These are phyloP conservation scores for Eidolon helvum DNA, from an alignment of 2,113 vertebrate species.

Conservation along the genomic window DNA sequence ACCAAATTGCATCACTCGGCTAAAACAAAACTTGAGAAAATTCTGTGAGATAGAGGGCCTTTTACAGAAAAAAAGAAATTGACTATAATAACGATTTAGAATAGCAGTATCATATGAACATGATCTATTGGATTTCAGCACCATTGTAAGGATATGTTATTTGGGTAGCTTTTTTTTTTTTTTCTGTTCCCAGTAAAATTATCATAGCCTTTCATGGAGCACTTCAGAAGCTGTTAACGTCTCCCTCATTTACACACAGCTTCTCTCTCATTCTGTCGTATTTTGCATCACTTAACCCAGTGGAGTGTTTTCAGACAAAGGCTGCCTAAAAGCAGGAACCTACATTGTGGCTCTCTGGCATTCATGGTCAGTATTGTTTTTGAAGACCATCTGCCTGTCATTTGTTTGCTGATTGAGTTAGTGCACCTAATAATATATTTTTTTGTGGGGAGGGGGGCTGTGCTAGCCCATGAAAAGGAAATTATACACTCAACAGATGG, in stretches of 20 bases:
- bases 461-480: conserved; percentile 74
- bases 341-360: conserved; percentile 45
- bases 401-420: conserved; percentile 81
- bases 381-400: conserved; percentile 79
- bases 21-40: conserved; percentile 46
- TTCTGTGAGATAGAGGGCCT: not conserved
- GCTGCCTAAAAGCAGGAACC: conserved; percentile 61
- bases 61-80: not conserved
- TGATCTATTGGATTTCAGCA: not conserved
- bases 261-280: conserved; percentile 66
- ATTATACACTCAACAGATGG: conserved; percentile 80
- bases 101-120: not conserved
- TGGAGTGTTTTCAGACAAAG: conserved; percentile 75
- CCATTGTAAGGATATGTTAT: conserved; percentile 16
- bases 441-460: not conserved
- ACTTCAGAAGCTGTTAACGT: conserved; percentile 72
- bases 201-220: conserved; percentile 68
- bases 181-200: conserved; percentile 64
- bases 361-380: conserved; percentile 73
- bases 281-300: conserved; percentile 78
- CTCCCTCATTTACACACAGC: conserved; percentile 72
- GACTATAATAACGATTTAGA: conserved; percentile 36
- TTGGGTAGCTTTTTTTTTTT: not conserved
- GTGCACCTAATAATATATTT: conserved; percentile 78
- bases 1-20: not conserved